Evolutionary conservation across 2,888 invertebrate species (phyloP).

Genomic region (Clepsis dumicolana): DNA sequence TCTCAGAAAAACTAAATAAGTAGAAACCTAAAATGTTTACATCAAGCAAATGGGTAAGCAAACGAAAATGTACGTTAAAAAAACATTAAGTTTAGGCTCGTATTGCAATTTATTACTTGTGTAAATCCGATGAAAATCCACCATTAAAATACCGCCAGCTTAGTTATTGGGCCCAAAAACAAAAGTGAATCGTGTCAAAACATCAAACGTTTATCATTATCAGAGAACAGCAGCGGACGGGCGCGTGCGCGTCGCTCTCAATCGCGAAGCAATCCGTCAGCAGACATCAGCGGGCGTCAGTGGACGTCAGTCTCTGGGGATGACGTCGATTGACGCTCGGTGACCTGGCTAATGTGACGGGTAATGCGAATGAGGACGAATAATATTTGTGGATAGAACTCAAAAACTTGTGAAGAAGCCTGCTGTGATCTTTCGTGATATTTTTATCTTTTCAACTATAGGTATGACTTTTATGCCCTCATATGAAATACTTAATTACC

Average conservation of each 20-base stretch:
- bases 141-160: too few species aligned
- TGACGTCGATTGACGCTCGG: conserved; percentile 41
- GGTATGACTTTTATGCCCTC: too few species aligned
- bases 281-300: conserved; percentile 42
- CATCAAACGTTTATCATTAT: conserved; percentile 45
- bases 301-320: conserved; percentile 58
- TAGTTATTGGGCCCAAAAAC: conserved; percentile 6
- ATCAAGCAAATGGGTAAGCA: too few species aligned
- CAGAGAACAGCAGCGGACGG: conserved; percentile 38
- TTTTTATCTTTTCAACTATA: too few species aligned
- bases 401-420: background rate
- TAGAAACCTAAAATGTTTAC: too few species aligned
- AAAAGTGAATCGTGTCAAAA: conserved; percentile 26
- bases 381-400: background rate
- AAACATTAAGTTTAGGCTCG: too few species aligned
- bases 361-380: background rate
- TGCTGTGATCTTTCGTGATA: too few species aligned
- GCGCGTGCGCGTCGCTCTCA: conserved; percentile 62
- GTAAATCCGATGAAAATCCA: too few species aligned
- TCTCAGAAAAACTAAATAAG: too few species aligned
- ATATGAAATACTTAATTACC: too few species aligned
- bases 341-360: conserved; percentile 66
- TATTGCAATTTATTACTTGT: too few species aligned
- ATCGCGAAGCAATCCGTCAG: conserved; percentile 76
- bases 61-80: too few species aligned